Base-by-base conservation (phyloP, 2,797 vertebrate genomes). In the Enteromius treurensis region DNA sequence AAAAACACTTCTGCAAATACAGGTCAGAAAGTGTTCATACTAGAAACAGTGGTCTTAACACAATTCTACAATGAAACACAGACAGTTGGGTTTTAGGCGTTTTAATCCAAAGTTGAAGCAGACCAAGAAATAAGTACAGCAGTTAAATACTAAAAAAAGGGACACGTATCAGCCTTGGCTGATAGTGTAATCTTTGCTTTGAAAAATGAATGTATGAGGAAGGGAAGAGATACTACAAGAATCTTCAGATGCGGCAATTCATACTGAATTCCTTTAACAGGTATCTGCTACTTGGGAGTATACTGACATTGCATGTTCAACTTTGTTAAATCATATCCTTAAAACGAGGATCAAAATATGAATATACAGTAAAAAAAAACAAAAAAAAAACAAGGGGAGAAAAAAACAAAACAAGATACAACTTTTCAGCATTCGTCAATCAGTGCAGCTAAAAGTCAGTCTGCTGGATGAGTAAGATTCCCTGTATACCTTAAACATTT, bases 51-150 rank as follows among this genome's bases (percentile, higher is more conserved):
- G 29, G 47, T n/a, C 2, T 23, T 21, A 29, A 49, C 19, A 78
- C 34, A 55, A 34, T 32, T 29, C 1, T n/a, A 60, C 11, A 45
- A 80, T 40, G 21, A 45, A 47, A 49, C 76, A 23, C 77, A 85
- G 23, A 67, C 3, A 55, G 7, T 21, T 67, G 82, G 86, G 80
- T 21, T 88, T 91, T 81, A 67, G 84, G 42, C 89, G 81, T 92
- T 92, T 95, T 95, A 95, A 94, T 95, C 91, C 89, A 94, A 94
- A 94, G 89, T 90, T 91, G 85, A 93, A 94, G 92, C 93, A 94
- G 92, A 86, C 84, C 76, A 85, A 85, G 83, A 95, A 92, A 91
- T 89, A 90, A 90, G 88, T 92, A 94, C 69, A 86, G 91, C 92
- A 92, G 87, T 90, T 91, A 90, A 88, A 93, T 90, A 89, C 75